Evolutionary conservation across 1,140 invertebrate genomes (phyloP).

Genomic region (Drosophila lacertosa): DNA sequence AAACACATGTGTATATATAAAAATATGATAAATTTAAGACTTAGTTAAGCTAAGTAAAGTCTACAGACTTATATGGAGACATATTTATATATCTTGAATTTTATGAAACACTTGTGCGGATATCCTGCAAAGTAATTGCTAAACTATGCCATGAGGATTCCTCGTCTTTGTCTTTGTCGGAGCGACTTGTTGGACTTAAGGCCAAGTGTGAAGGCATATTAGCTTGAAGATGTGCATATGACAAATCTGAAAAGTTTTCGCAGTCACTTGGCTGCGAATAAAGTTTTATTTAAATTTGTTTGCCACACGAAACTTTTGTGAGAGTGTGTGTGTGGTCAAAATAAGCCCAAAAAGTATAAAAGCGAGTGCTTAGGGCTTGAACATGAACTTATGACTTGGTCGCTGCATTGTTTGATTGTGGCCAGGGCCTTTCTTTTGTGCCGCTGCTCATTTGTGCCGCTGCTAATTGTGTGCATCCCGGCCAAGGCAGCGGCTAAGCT

Average conservation of each 20-base stretch:
- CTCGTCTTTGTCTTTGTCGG: not conserved
- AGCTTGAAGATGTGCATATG: constrained; percentile 65
- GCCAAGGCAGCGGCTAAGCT: constrained; percentile 50
- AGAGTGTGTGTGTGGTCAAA: not conserved
- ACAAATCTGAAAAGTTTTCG: constrained; percentile 75
- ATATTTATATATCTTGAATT: too few species aligned
- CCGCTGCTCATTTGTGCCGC: constrained; percentile 68
- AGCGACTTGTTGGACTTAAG: constrained; percentile 23
- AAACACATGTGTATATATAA: not conserved
- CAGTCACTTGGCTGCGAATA: constrained; percentile 48
- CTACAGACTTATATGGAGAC: too few species aligned
- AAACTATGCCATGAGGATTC: not conserved
- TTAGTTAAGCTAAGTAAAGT: too few species aligned
- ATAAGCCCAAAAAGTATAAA: constrained; percentile 2
- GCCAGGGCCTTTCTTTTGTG: constrained; percentile 47
- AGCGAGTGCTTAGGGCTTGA: not conserved
- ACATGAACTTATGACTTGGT: constrained; percentile 43
- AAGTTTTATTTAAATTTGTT: constrained; percentile 51
- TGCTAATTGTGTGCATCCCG: constrained; percentile 73
- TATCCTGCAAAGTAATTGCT: not conserved
- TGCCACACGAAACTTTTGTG: constrained; percentile 50
- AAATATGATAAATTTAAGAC: not conserved
- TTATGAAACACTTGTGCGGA: not conserved
- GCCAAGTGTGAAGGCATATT: constrained; percentile 52
- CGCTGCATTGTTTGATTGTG: constrained; percentile 66